Conservation (phyloP, 2,888 invertebrate genomes). For the Myathropa florea region DNA sequence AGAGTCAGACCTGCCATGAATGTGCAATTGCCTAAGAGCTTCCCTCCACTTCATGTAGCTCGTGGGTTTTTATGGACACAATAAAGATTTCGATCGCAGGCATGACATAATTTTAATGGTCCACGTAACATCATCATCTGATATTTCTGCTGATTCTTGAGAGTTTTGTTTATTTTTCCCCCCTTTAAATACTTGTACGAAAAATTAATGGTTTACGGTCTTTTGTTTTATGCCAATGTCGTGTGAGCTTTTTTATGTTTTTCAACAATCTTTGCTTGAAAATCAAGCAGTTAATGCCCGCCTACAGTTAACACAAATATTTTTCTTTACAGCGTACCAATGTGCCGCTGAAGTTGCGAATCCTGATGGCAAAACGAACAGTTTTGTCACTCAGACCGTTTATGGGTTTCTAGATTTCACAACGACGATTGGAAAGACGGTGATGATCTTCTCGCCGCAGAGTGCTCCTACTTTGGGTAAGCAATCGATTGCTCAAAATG, state of each 20-base stretch:
- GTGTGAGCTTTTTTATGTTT: no score
- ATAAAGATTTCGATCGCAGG: not conserved
- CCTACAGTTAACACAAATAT: no score
- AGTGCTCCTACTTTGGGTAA: constrained; percentile 87
- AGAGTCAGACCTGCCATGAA: not conserved
- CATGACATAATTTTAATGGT: not conserved
- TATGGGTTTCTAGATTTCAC: constrained; percentile 97
- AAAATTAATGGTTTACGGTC: not conserved
- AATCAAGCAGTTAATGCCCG: not conserved
- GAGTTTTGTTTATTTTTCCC: not conserved
- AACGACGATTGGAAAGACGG: constrained; percentile 95
- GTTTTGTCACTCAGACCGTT: constrained; percentile 92
- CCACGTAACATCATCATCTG: not conserved
- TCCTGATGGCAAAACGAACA: constrained; percentile 34
- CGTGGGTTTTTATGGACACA: not conserved
- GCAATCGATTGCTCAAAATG: not conserved
- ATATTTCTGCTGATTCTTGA: not conserved
- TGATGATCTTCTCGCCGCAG: constrained; percentile 96
- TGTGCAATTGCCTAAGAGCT: not conserved
- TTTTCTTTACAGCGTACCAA: constrained; percentile 2
- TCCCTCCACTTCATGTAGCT: not conserved
- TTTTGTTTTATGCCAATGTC: no score
- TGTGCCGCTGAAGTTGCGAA: not conserved
- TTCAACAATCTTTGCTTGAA: not conserved
- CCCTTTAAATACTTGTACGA: not conserved